A percentile compares a stretch with the other conserved stretches of the same genome.
phyloP scores from a whole-genome alignment of 2,113 vertebrate species.

The Caretta caretta region DNA sequence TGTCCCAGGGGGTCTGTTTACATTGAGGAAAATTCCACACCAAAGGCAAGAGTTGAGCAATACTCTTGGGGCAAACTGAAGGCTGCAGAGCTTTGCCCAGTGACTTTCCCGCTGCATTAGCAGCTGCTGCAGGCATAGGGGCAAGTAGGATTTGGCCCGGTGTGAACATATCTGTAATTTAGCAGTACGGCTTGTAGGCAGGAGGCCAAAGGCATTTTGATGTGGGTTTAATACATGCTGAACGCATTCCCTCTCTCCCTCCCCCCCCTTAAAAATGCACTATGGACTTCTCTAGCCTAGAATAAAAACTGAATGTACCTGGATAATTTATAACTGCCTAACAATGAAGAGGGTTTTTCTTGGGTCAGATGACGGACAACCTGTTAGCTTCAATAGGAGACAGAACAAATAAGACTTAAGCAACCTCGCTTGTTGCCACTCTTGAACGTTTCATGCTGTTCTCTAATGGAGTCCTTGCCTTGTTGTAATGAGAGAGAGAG shows the following conservation, averaged over 20 bases:
- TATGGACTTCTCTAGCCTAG: not conserved
- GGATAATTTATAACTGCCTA: not conserved
- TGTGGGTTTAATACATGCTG: not conserved
- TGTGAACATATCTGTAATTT: not conserved
- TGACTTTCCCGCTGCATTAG: not conserved
- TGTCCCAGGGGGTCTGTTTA: not conserved
- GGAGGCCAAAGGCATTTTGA: constrained; percentile 46
- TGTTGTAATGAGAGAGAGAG: not conserved
- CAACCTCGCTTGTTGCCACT: not conserved
- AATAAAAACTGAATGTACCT: constrained; percentile 6
- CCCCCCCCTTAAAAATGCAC: not conserved
- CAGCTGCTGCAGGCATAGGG: rapidly evolving
- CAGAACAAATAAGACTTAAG: not conserved
- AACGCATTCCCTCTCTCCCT: not conserved
- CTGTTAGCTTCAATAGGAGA: not conserved
- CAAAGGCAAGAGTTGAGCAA: not conserved
- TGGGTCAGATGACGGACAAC: not conserved
- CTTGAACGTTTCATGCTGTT: not conserved
- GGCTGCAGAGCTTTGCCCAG: rapidly evolving
- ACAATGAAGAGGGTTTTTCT: not conserved
- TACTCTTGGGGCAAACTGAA: not conserved
- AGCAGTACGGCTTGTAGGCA: constrained; percentile 34
- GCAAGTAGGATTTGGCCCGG: rapidly evolving
- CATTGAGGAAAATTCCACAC: not conserved
- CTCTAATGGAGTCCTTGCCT: not conserved